Evolutionary conservation across 2,113 vertebrate genomes (phyloP), one percentile per base, ranked within the genome.

Genomic region (Ceyx melanurus): DNA sequence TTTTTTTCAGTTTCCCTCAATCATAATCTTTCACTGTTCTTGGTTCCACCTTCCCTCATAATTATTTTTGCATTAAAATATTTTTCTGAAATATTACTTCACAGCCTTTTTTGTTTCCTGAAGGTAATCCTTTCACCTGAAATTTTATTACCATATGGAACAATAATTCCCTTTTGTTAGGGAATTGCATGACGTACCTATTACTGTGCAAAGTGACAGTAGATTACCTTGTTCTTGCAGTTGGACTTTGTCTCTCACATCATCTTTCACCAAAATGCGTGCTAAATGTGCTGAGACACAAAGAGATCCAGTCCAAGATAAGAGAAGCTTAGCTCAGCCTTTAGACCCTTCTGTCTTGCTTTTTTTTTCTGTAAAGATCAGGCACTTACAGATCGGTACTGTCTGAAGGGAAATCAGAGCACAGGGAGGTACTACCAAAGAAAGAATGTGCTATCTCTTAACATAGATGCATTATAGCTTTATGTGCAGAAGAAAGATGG

Each of bases 231-330:
- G 23, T 43, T 76, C 7, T 1, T 56, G 23, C 28, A 50, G 12
- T 0, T 54, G 33, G 15, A 9, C 17, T 79, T 60, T 7, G 2
- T 6, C 15, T 82, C 18, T 76, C 4, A 1, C 15, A 72, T 13
- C 14, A 16, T 23, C 40, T 82, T 58, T 54, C 68, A 86, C 46
- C 42, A 77, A 87, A 54, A 3, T 50, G 5, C 29, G 9, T 0
- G 0, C 10, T 23, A 37, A 74, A 58, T 3, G 5, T 25, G 2
- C 28, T 78, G 48, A 31, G 16, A 60, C 22, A 13, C 15, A 5
- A 0, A 19, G 3, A 22, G 29, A 75, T 5, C 1, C 1, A 3
- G 9, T 3, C 5, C 31, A 54, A 53, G 77, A 62, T 15, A 12
- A 75, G 3, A 15, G 14, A 53, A 79, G 33, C 6, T 65, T 2